phyloP scores from a whole-genome alignment of 2,113 vertebrate species.

The Rhipidura dahli region DNA sequence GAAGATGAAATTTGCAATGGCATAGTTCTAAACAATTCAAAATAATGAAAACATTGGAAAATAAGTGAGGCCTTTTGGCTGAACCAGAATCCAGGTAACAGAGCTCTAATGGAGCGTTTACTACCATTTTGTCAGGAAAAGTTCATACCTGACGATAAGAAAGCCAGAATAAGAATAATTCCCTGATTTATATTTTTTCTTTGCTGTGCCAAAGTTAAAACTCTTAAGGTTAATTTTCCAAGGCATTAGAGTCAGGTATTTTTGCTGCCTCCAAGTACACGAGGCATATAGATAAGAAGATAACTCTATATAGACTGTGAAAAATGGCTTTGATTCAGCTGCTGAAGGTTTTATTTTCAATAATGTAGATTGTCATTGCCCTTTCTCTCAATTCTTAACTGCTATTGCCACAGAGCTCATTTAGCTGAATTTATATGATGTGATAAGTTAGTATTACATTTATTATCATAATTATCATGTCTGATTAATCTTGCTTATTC shows the following conservation, averaged over 20 bases:
- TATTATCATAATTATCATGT: conserved; percentile 43
- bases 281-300: neutral
- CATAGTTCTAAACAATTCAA: neutral
- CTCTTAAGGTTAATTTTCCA: neutral
- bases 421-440: conserved; percentile 33
- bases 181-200: neutral
- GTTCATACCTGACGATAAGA: neutral
- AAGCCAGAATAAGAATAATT: neutral
- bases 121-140: neutral
- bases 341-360: conserved; percentile 13
- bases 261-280: neutral
- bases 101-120: neutral
- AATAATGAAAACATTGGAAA: neutral
- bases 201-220: neutral
- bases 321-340: neutral
- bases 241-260: neutral
- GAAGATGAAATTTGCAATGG: neutral
- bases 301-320: neutral
- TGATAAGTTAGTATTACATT: conserved; percentile 33
- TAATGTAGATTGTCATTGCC: neutral
- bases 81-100: neutral
- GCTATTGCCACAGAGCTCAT: conserved; percentile 2
- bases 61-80: neutral
- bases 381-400: conserved; percentile 1
- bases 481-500: conserved; percentile 52